Evolutionary conservation across 37 sponge, comb jelly and placozoan species (phyloP).

Genomic region (Hexactinellida sp.): DNA sequence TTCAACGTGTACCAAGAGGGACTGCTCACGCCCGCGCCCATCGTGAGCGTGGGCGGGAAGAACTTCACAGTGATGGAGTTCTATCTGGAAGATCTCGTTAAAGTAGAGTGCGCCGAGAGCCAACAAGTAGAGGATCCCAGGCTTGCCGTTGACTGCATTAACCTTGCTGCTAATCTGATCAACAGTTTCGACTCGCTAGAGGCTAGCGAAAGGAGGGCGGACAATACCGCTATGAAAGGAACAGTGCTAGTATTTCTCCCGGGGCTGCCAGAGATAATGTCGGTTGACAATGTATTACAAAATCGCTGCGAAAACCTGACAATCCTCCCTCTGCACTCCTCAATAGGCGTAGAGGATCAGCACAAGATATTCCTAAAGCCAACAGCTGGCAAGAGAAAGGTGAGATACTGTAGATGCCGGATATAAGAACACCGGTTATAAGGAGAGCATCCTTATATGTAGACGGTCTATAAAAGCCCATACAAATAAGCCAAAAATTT

Average conservation of each 20-base stretch:
- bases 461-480: no score
- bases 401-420: neutral
- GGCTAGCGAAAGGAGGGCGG: neutral
- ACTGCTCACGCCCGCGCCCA: slow-evolving; percentile 40
- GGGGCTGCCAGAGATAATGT: slow-evolving; percentile 71
- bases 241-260: slow-evolving; percentile 86
- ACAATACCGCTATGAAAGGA: slow-evolving; percentile 29
- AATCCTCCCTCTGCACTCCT: slow-evolving; percentile 63
- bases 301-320: neutral
- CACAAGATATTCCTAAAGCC: slow-evolving; percentile 49
- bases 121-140: neutral
- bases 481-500: no score
- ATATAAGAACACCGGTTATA: no score
- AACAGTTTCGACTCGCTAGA: neutral
- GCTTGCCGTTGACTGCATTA: neutral
- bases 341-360: slow-evolving; percentile 56
- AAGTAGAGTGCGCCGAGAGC: neutral
- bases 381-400: slow-evolving; percentile 54
- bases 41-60: slow-evolving; percentile 49
- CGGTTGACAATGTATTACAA: slow-evolving; percentile 30
- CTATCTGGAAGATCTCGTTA: slow-evolving; percentile 57
- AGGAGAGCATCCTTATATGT: no score
- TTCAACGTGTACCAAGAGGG: slow-evolving; percentile 30
- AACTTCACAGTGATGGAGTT: slow-evolving; percentile 42
- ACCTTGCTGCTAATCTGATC: neutral